phyloP scores from a whole-genome alignment of 1,140 invertebrate genomes.

The Ceratitis capitata region DNA sequence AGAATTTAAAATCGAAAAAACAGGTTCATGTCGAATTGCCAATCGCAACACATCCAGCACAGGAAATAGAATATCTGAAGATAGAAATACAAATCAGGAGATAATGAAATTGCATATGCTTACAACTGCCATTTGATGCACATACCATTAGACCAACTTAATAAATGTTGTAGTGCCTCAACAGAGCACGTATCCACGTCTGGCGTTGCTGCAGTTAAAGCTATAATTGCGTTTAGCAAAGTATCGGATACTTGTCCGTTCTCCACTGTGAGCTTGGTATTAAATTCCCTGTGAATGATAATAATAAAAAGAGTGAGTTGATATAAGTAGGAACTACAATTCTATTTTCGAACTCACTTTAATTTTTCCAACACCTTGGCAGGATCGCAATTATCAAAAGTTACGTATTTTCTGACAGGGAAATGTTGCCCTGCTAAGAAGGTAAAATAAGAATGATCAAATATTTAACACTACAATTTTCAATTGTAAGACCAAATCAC shows the following conservation, averaged over 20 bases:
- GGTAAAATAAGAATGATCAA: no score
- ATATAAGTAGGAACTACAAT: no score
- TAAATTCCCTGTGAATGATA: conserved; percentile 79
- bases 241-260: conserved; percentile 67
- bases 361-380: conserved; percentile 70
- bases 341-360: conserved; percentile 48
- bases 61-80: conserved; percentile 82
- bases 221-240: conserved; percentile 71
- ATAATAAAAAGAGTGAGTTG: background rate
- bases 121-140: no score
- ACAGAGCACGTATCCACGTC: conserved; percentile 66
- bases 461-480: no score
- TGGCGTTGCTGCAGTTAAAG: conserved; percentile 66
- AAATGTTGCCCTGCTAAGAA: no score
- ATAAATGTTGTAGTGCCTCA: conserved; percentile 72
- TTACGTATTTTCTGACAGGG: conserved; percentile 61
- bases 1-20: conserved; percentile 72
- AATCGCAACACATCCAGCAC: conserved; percentile 85
- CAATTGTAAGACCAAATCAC: no score
- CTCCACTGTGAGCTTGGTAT: conserved; percentile 69
- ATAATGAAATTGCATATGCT: background rate
- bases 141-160: conserved; percentile 81
- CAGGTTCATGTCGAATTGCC: conserved; percentile 73
- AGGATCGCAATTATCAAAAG: conserved; percentile 66
- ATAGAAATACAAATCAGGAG: conserved; percentile 6